A percentile compares a stretch with the other conserved stretches of the same genome.
Conservation (phyloP, 64 coral and sea anemone genomes). For the Dendronephthya gigantea region DNA sequence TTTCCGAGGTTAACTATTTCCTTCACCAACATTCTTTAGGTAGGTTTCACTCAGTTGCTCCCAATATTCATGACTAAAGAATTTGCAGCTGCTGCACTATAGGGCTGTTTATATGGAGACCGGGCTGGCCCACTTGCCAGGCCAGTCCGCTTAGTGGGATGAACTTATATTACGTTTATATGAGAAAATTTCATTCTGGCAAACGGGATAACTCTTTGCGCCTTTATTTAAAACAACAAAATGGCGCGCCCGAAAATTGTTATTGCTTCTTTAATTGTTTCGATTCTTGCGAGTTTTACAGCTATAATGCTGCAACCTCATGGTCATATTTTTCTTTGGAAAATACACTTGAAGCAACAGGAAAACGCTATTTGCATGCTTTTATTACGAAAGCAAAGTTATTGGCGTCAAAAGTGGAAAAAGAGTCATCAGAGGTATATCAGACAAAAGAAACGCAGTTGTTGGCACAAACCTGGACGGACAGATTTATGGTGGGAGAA, state of each 20-base stretch:
- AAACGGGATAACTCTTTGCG: neutral
- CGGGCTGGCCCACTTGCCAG: neutral
- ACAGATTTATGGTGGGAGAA: neutral
- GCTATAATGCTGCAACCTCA: neutral
- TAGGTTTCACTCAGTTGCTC: too few relatives aligned
- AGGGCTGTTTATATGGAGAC: neutral
- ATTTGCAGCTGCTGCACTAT: too few relatives aligned
- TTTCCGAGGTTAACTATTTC: too few relatives aligned
- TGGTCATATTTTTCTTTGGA: neutral
- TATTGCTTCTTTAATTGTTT: neutral
- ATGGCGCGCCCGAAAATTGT: neutral
- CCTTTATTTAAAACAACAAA: neutral
- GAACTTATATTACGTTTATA: neutral
- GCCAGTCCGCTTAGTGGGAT: slow-evolving; percentile 3
- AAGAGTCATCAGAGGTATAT: neutral
- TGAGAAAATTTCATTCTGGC: neutral
- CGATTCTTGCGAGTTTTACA: neutral
- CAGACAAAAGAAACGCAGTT: neutral
- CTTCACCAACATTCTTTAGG: too few relatives aligned
- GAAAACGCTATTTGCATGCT: neutral
- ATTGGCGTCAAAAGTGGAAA: slow-evolving; percentile 11
- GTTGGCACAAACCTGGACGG: slow-evolving; percentile 1
- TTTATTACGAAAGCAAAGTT: neutral
- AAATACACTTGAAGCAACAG: neutral
- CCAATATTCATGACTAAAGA: too few relatives aligned